Evolutionary conservation across 1,140 invertebrate species (phyloP).

Genomic region (Drosophila serrata): DNA sequence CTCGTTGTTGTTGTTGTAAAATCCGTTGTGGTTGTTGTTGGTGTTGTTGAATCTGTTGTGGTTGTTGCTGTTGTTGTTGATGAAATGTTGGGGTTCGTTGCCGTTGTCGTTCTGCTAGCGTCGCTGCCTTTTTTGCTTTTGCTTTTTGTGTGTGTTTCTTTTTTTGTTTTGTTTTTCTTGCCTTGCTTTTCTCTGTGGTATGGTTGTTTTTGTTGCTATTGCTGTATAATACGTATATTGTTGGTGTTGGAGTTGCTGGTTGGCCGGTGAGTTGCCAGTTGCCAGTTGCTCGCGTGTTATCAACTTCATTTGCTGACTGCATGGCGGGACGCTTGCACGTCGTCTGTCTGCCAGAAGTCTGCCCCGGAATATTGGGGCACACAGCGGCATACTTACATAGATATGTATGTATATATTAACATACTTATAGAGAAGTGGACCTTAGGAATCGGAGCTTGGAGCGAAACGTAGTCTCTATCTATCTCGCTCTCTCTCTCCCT

Average conservation of each 20-base stretch:
- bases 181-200: constrained; percentile 8
- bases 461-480: constrained; percentile 3
- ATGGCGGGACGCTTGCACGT: constrained; percentile 61
- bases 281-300: constrained; percentile 56
- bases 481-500: constrained; percentile 19
- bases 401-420: constrained; percentile 8
- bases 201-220: background rate
- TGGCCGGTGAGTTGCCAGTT: constrained; percentile 23
- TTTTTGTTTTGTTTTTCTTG: constrained; percentile 1
- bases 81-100: constrained; percentile 62
- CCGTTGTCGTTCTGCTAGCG: constrained; percentile 36
- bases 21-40: constrained; percentile 13
- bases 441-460: constrained; percentile 22
- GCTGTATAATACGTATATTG: background rate
- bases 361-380: constrained; percentile 33
- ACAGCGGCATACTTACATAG: background rate
- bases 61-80: constrained; percentile 36
- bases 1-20: constrained; percentile 27
- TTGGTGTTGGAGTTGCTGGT: constrained; percentile 19
- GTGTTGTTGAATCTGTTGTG: constrained; percentile 11
- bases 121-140: constrained; percentile 15
- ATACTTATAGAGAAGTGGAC: constrained; percentile 6
- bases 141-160: background rate
- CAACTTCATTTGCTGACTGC: constrained; percentile 73
- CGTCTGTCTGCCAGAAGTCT: constrained; percentile 64